These are phyloP conservation scores for Drosophila malerkotliana DNA, from an alignment of 1,140 invertebrate genomes.

Conservation along the genomic window DNA sequence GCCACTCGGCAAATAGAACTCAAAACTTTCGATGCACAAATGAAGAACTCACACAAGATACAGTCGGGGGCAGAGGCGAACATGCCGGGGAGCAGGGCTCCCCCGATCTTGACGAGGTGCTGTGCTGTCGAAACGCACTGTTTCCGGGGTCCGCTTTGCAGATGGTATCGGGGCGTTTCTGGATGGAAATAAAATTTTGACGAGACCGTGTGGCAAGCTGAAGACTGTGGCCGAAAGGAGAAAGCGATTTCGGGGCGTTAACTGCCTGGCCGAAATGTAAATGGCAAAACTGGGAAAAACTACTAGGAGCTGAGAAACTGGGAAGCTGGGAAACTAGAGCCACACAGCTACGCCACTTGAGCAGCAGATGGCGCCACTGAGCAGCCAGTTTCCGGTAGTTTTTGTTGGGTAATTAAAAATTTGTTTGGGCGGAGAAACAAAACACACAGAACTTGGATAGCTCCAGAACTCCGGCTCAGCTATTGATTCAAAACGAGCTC, in stretches of 20 bases:
- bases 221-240: slow-evolving; percentile 15
- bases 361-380: slow-evolving; percentile 24
- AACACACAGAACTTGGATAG: not conserved
- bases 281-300: slow-evolving; percentile 10
- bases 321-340: not conserved
- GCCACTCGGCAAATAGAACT: slow-evolving; percentile 20
- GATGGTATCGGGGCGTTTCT: not conserved
- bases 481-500: not conserved
- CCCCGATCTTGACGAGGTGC: not conserved
- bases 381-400: slow-evolving; percentile 22
- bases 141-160: not conserved
- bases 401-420: slow-evolving; percentile 39
- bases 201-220: slow-evolving; percentile 28
- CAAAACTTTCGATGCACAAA: slow-evolving; percentile 25
- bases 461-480: not conserved
- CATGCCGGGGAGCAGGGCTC: not conserved
- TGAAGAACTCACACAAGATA: slow-evolving; percentile 12
- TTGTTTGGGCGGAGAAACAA: not conserved
- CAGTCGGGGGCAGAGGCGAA: not conserved
- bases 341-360: slow-evolving; percentile 22
- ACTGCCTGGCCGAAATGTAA: slow-evolving; percentile 29
- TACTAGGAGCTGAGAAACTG: not conserved
- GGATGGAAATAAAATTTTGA: slow-evolving; percentile 33
- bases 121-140: slow-evolving; percentile 28
- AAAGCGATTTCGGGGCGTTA: slow-evolving; percentile 20